A percentile compares a stretch with the other conserved stretches of the same genome.
Conservation (phyloP, 2,113 vertebrate species). For the Oryzias melastigma region DNA sequence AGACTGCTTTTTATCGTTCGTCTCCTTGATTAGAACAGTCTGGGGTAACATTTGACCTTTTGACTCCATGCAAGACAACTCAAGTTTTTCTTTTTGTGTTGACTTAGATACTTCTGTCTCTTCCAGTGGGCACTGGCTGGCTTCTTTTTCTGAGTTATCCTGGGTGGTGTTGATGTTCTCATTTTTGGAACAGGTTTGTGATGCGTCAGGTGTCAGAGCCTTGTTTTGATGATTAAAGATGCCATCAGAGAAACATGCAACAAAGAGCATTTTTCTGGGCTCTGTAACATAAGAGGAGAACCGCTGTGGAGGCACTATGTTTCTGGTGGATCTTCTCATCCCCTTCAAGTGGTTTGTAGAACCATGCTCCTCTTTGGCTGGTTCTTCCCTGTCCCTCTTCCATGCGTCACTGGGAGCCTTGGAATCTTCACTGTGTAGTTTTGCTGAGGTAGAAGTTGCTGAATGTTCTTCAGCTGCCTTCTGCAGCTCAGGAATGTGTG, state of each 20-base stretch:
- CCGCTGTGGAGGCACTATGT: conserved; percentile 85
- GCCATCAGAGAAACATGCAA: conserved; percentile 76
- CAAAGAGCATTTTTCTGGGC: conserved; percentile 76
- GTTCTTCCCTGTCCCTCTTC: not conserved
- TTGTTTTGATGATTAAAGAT: conserved; percentile 73
- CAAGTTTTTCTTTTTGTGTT: conserved; percentile 1
- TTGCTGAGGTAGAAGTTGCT: not conserved
- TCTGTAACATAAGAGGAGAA: conserved; percentile 90
- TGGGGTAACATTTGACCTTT: conserved; percentile 6
- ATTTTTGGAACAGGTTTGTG: conserved; percentile 46
- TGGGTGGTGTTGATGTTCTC: conserved; percentile 10
- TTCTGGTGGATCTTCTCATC: conserved; percentile 78
- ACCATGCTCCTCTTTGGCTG: conserved; percentile 2
- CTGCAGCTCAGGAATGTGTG: conserved; percentile 1
- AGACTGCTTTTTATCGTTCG: conserved; percentile 19
- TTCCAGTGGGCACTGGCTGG: not conserved
- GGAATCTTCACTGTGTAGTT: conserved; percentile 8
- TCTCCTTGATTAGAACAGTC: conserved; percentile 16
- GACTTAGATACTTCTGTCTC: conserved; percentile 11
- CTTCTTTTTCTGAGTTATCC: conserved; percentile 12
- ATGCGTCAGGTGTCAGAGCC: conserved; percentile 45
- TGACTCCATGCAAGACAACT: conserved; percentile 3
- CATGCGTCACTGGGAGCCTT: not conserved
- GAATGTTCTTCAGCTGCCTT: conserved; percentile 15
- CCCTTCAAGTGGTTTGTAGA: conserved; percentile 49